Evolutionary conservation across 2,797 vertebrate species (phyloP).

Genomic region (Molossus molossus): DNA sequence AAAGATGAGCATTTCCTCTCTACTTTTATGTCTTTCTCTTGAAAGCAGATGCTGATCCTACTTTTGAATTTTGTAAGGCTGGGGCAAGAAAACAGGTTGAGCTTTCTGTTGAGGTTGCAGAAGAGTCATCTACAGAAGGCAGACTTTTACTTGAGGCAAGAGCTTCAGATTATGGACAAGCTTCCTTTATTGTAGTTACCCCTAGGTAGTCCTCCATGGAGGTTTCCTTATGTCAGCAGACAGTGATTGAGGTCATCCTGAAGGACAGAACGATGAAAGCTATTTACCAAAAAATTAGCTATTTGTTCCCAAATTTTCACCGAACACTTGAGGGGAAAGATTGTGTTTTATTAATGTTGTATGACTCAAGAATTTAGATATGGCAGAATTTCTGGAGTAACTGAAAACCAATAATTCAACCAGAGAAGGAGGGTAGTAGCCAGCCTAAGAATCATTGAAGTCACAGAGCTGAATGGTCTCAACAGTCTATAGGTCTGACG

Average conservation of each 20-base stretch:
- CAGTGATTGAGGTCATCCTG: neutral
- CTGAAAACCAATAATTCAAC: neutral
- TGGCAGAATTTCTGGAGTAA: neutral
- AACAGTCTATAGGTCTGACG: neutral
- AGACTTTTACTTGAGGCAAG: neutral
- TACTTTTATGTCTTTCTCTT: neutral
- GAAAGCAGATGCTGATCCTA: neutral
- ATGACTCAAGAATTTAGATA: neutral
- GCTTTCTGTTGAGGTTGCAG: neutral
- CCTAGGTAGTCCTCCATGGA: neutral
- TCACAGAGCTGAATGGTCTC: neutral
- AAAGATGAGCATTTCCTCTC: neutral
- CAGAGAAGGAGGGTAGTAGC: neutral
- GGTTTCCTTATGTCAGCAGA: neutral
- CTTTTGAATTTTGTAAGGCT: slow-evolving; percentile 15
- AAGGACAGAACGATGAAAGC: neutral
- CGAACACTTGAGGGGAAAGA: neutral
- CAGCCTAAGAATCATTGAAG: neutral
- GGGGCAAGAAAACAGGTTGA: neutral
- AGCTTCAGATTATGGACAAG: neutral
- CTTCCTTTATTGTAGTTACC: neutral
- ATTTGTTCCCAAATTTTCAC: neutral
- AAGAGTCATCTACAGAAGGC: neutral
- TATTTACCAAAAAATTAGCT: neutral
- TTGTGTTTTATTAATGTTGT: neutral